Base-by-base conservation (phyloP, 2,113 vertebrate genomes). In the Plectropomus leopardus region DNA sequence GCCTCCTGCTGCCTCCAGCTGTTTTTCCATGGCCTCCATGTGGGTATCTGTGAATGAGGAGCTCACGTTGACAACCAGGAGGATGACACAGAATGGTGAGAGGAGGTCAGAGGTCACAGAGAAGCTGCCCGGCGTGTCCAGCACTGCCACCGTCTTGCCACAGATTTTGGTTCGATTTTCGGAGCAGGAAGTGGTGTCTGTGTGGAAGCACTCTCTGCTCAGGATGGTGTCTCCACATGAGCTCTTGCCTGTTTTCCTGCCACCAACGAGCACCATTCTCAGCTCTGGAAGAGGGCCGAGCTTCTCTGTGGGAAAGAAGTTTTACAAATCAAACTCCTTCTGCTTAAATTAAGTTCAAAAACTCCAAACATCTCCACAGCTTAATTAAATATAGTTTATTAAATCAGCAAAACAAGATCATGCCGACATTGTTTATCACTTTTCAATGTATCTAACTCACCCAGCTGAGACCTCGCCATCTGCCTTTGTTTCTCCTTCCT, bases 141-240 rank as follows among this genome's bases (percentile, higher is more conserved):
- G 14, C 8, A 94, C 90, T 3, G 55, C 61, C 26, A 95, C 75
- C 3, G 1, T 50, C 68, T 45, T 85, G n/a, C 79, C 75, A 0
- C 26, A 19, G 51, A 89, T 64, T 2, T 50, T 19, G 28, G 36
- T 66, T 28, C 4, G 72, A 11, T 64, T 45, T 61, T 90, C 67
- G 0, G 32, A 24, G 66, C 81, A 88, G 72, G 65, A 76, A 3
- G 64, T 71, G 7, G 45, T 32, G 17, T 77, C 73, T 0, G 80
- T 53, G 26, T 70, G 15, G 63, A 92, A 91, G 45, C 69, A 21
- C n/a, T 86, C 65, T 24, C 60, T 72, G 71, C 72, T 50, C 70
- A 95, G 69, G 67, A 94, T 92, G 64, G 93, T 93, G 88, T 92
- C 93, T 47, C 89, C 92, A 78, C 90, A 89, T 0, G 92, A 94